These are phyloP conservation scores for Babyrousa celebensis DNA, from an alignment of 2,797 vertebrate species.

Conservation along the genomic window DNA sequence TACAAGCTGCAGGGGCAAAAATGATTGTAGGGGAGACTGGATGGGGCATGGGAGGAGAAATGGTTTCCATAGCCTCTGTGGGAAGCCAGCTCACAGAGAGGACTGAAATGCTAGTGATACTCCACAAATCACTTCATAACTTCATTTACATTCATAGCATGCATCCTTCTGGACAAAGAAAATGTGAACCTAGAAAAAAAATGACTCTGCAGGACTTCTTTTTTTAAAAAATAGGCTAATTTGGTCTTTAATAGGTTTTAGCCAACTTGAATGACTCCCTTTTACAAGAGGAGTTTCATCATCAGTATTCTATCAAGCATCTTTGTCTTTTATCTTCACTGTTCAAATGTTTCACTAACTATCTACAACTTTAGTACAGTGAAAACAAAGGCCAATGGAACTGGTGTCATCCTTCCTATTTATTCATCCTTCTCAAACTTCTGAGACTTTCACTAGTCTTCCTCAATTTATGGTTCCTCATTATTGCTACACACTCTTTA, in stretches of 20 bases:
- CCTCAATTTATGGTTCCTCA: not conserved
- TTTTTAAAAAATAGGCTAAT: constrained; percentile 3
- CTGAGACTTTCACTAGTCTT: not conserved
- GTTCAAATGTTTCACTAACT: not conserved
- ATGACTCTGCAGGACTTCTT: not conserved
- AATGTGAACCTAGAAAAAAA: not conserved
- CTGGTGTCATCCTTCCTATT: not conserved
- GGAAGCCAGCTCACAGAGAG: not conserved
- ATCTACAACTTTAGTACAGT: not conserved
- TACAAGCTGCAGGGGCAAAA: not conserved
- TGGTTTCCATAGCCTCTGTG: not conserved
- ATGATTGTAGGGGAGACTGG: not conserved
- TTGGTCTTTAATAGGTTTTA: not conserved
- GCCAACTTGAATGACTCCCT: not conserved
- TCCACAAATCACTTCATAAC: not conserved
- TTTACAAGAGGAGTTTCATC: constrained; percentile 28
- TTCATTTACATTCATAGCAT: not conserved
- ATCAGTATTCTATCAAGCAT: not conserved
- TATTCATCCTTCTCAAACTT: not conserved
- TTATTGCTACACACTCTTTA: not conserved
- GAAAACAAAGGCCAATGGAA: not conserved
- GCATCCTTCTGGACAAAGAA: not conserved
- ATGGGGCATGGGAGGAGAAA: rapidly evolving
- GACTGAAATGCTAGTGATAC: not conserved
- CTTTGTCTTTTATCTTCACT: constrained; percentile 50